Conservation (phyloP, 2,797 vertebrate genomes). For the Chrosomus eos region DNA sequence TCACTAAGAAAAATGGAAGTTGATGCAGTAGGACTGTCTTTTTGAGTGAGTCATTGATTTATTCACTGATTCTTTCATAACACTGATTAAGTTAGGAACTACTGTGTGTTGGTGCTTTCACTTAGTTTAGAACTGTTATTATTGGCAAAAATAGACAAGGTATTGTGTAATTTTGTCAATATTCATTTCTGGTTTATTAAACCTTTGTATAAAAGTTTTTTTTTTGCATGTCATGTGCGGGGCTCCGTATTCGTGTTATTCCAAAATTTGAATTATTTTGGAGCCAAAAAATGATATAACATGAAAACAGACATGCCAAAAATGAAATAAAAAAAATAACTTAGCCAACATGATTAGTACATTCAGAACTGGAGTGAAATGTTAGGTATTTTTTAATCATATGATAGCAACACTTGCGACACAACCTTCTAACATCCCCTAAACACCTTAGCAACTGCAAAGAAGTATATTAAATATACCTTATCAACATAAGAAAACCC, state of each 20-base stretch:
- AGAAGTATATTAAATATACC: not conserved
- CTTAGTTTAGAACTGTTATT: not conserved
- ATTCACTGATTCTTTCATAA: not conserved
- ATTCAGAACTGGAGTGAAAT: not conserved
- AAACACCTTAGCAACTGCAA: not conserved
- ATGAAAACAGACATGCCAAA: not conserved
- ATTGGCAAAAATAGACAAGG: not conserved
- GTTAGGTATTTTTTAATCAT: not conserved
- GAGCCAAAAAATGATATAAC: not conserved
- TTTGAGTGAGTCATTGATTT: not conserved
- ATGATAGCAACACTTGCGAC: not conserved
- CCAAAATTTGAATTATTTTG: not conserved
- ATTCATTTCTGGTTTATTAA: not conserved
- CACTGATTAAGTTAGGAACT: not conserved
- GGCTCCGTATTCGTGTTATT: not conserved
- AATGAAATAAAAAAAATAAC: constrained; percentile 20
- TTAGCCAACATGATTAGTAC: not conserved
- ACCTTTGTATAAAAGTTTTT: not conserved
- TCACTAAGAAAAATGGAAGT: too few relatives aligned
- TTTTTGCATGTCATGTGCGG: not conserved
- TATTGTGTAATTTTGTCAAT: not conserved
- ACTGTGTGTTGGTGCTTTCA: not conserved
- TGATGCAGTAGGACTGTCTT: not conserved
- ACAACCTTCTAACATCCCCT: not conserved
- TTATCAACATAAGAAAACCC: not conserved